Conservation (phyloP, 35 echinoderm and acorn worm species). For the Chiridota heheva region DNA sequence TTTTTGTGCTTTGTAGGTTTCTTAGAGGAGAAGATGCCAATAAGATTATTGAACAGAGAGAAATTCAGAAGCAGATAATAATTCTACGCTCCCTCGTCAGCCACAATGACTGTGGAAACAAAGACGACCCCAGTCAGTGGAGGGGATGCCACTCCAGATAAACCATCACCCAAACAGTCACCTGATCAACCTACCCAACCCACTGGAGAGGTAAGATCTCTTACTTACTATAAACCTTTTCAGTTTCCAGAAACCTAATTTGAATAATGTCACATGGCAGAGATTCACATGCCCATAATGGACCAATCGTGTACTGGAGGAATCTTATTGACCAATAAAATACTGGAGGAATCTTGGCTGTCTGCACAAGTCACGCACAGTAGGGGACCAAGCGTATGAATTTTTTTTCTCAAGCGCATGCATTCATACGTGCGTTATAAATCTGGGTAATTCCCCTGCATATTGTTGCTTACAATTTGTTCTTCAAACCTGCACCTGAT, state of each 20-base stretch:
- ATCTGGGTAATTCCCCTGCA: no score
- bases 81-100: no score
- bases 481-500: no score
- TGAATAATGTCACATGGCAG: not conserved
- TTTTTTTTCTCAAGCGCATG: no score
- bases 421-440: no score
- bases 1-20: no score
- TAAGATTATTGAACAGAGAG: no score
- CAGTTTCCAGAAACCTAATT: not conserved
- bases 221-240: not conserved
- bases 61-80: no score
- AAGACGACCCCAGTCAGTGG: constrained; percentile 24
- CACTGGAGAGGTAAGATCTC: constrained; percentile 4
- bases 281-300: not conserved
- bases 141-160: constrained; percentile 32
- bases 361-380: not conserved
- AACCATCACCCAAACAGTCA: not conserved
- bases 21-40: no score
- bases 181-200: not conserved
- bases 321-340: no score
- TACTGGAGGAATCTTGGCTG: not conserved
- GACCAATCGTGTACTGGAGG: not conserved
- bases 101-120: constrained; percentile 36
- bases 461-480: no score
- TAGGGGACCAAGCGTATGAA: no score